Conservation (phyloP, 2,888 invertebrate species). For the Hyppa rectilinea region DNA sequence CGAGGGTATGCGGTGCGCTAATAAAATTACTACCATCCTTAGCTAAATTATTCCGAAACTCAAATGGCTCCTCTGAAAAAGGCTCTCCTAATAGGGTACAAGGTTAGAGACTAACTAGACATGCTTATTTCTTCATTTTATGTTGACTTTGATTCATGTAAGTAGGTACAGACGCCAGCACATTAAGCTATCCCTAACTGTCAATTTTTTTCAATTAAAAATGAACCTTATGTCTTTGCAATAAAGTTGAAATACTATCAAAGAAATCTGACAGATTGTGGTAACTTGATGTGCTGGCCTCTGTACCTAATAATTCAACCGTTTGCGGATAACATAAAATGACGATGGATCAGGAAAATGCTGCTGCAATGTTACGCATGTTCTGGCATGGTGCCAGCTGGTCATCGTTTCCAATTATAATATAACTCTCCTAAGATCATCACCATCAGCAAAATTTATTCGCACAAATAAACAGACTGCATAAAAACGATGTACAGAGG, state of each 20-base stretch:
- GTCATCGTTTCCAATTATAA: neutral
- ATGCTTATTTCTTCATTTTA: conserved; percentile 12
- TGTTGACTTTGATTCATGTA: conserved; percentile 7
- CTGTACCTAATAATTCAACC: neutral
- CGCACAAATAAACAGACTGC: neutral
- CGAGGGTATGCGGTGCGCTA: conserved; percentile 41
- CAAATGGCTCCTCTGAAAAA: conserved; percentile 48
- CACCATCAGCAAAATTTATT: neutral
- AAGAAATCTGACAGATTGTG: too few relatives aligned
- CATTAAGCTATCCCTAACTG: too few relatives aligned
- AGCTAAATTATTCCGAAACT: conserved; percentile 60
- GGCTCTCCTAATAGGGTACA: conserved; percentile 18
- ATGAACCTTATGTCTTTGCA: too few relatives aligned
- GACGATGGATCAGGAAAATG: neutral
- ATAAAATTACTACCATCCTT: conserved; percentile 59
- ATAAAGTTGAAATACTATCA: too few relatives aligned
- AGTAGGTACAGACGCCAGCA: too few relatives aligned
- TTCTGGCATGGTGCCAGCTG: neutral
- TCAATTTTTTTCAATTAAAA: too few relatives aligned
- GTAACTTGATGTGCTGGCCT: too few relatives aligned
- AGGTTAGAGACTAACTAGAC: conserved; percentile 19
- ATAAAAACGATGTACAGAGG: too few relatives aligned
- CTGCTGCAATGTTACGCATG: neutral
- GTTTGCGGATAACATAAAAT: neutral
- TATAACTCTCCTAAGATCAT: neutral